These are phyloP conservation scores for Euphonia xanthogaster DNA, from an alignment of 2,797 vertebrate genomes.

Conservation along the genomic window DNA sequence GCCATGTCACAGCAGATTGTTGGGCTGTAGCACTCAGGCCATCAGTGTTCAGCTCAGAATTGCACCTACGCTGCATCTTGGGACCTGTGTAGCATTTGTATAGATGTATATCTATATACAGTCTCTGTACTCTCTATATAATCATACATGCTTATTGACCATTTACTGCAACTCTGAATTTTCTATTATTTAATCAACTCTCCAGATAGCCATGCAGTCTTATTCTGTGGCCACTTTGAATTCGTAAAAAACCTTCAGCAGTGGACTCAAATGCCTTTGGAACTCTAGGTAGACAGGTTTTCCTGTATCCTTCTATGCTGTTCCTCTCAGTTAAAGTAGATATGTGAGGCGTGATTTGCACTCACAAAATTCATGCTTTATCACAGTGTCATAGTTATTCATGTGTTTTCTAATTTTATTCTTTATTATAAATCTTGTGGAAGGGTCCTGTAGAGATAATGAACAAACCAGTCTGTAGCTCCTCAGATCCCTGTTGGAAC, in stretches of 20 bases:
- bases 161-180: neutral
- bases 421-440: neutral
- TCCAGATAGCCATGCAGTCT: neutral
- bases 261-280: neutral
- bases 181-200: neutral
- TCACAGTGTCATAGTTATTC: neutral
- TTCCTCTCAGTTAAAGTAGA: neutral
- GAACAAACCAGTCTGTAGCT: neutral
- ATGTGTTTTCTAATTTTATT: neutral
- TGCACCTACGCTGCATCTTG: neutral
- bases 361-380: neutral
- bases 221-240: neutral
- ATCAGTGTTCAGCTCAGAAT: neutral
- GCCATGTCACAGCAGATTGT: neutral
- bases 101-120: fast-evolving
- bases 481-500: neutral
- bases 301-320: neutral
- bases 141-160: neutral
- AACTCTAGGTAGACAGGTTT: neutral
- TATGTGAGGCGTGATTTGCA: neutral
- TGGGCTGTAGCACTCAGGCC: neutral
- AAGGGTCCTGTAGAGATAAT: neutral
- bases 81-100: neutral
- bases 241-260: neutral
- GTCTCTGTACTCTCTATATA: neutral